Evolutionary conservation across 2,797 vertebrate genomes (phyloP).

Genomic region (Chrysolophus pictus): DNA sequence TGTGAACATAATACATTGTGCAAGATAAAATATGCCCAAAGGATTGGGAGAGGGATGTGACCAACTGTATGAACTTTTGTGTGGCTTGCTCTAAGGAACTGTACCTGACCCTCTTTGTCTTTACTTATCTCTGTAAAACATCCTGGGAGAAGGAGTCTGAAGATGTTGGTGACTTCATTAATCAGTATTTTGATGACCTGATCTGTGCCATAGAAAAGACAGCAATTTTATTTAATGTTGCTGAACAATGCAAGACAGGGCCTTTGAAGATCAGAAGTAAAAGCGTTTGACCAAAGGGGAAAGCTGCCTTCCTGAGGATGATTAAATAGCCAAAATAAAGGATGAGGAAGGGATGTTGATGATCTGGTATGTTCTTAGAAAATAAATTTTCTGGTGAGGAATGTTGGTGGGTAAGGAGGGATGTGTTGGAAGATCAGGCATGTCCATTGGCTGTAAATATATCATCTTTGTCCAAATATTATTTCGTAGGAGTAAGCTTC

Average conservation of each 20-base stretch:
- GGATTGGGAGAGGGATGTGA: neutral
- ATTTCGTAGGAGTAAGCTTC: neutral
- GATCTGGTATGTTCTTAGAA: neutral
- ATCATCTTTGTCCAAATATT: neutral
- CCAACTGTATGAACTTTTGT: accelerated
- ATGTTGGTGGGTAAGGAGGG: neutral
- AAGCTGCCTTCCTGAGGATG: neutral
- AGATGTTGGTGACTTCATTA: neutral
- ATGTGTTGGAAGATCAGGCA: neutral
- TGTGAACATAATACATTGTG: neutral
- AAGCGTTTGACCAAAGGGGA: neutral
- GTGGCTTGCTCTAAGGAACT: neutral
- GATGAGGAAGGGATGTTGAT: neutral
- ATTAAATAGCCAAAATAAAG: neutral
- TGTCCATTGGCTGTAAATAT: too few relatives aligned
- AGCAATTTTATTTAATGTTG: neutral
- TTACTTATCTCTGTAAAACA: neutral
- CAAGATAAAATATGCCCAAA: neutral
- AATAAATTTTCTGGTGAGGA: neutral
- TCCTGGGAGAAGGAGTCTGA: neutral
- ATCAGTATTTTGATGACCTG: neutral
- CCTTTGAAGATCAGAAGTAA: neutral
- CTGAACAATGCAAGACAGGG: neutral
- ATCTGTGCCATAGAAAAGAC: neutral
- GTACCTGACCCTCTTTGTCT: neutral